These are phyloP conservation scores for Cyclina sinensis DNA, from an alignment of 1,140 invertebrate species.

Conservation along the genomic window DNA sequence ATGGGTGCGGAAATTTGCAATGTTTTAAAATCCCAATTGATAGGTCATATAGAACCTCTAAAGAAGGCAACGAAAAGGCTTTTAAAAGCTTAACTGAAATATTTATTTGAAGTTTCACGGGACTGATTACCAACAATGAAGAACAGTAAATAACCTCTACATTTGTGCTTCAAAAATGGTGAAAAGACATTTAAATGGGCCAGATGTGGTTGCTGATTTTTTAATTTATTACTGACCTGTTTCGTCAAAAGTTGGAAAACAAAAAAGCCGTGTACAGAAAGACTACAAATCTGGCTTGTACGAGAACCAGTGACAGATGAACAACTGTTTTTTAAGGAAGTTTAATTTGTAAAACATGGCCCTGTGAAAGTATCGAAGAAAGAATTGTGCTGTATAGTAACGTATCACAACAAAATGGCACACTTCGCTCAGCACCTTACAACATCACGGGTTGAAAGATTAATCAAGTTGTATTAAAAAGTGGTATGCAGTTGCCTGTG, in stretches of 20 bases:
- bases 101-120: neutral
- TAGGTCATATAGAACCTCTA: too few species aligned
- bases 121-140: slow-evolving; percentile 37
- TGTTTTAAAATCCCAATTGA: too few species aligned
- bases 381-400: slow-evolving; percentile 55
- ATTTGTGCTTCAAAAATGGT: slow-evolving; percentile 56
- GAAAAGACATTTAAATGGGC: slow-evolving; percentile 50
- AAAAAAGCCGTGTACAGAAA: slow-evolving; percentile 51
- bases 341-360: slow-evolving; percentile 63
- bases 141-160: slow-evolving; percentile 19
- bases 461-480: slow-evolving; percentile 43
- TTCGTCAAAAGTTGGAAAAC: slow-evolving; percentile 26
- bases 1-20: too few species aligned
- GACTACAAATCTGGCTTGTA: slow-evolving; percentile 58
- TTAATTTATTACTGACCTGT: slow-evolving; percentile 49
- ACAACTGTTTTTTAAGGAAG: slow-evolving; percentile 56
- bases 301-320: slow-evolving; percentile 57
- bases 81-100: too few species aligned
- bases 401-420: slow-evolving; percentile 48
- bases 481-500: slow-evolving; percentile 36
- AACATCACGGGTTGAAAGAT: slow-evolving; percentile 10
- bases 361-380: slow-evolving; percentile 49
- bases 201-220: slow-evolving; percentile 38
- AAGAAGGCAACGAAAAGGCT: too few species aligned
- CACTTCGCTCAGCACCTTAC: slow-evolving; percentile 7